Base-by-base conservation (phyloP, 2,797 vertebrate genomes). In the Typhlichthys eigenmanni region DNA sequence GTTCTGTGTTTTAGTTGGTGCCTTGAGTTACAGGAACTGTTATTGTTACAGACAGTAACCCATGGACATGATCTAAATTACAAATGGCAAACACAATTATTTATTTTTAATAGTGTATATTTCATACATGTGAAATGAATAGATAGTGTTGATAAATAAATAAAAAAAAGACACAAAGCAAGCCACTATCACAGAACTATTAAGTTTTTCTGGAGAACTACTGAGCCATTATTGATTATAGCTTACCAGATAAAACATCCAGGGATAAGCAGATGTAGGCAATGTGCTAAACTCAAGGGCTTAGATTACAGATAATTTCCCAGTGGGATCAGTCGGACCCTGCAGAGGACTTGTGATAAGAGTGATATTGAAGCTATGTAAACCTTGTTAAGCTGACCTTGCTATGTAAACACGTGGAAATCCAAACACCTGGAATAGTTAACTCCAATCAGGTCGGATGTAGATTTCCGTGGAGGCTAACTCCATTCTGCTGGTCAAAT, bases 361-460 rank as follows among this genome's bases (percentile, higher is more conserved):
- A 80, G 73, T 83, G 76, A 85, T 84, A 86, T 82, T 87, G 82
- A 85, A 85, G 85, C 89, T 89, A 76, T 87, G 88, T 88, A 87
- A 91, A 91, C 86, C 83, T 84, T 78, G 81, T 88, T 91, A 88
- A 88, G 78, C 71, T 78, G 72, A 79, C 80, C 83, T 74, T 78
- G 76, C 81, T 76, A 75, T 76, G 79, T 82, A 76, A 76, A 77
- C 64, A 60, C 72, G 74, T 71, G 84, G 84, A 91, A 92, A 91
- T 90, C 89, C 71, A 76, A 90, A 91, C 89, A 91, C 90, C 90
- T 91, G 89, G 88, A 76, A 74, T 81, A 74, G 89, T 90, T 90
- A 84, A 84, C 84, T 79, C 83, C 79, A 81, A 86, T 90, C 78
- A 75, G 69, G 74, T 77, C 58, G 80, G 83, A 87, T 89, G 89